A percentile compares a stretch with the other conserved stretches of the same genome.
Conservation (phyloP, 2,797 vertebrate genomes). For the Etheostoma perlongum region DNA sequence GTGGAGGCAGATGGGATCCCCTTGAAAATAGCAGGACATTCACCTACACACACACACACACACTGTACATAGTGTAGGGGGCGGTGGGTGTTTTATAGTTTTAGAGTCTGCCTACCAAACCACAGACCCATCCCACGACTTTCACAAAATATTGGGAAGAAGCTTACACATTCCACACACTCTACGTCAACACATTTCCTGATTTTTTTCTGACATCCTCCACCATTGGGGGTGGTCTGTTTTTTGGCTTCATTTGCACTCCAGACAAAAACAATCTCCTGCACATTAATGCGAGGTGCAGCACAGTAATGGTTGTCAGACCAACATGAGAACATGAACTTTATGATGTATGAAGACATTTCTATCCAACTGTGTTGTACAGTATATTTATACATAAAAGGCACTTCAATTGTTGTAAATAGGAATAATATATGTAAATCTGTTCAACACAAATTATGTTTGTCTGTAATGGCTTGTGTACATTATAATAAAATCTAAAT, state of each 20-base stretch:
- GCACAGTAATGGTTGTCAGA: slow-evolving; percentile 16
- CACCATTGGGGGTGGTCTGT: slow-evolving; percentile 7
- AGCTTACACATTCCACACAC: slow-evolving; percentile 69
- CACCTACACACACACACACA: neutral
- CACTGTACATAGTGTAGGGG: neutral
- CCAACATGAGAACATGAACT: slow-evolving; percentile 8
- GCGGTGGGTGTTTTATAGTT: slow-evolving; percentile 14
- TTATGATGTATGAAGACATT: slow-evolving; percentile 20
- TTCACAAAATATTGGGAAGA: slow-evolving; percentile 49
- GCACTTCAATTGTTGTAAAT: slow-evolving; percentile 66
- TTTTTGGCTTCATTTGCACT: slow-evolving; percentile 49
- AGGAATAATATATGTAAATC: slow-evolving; percentile 72
- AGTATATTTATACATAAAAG: slow-evolving; percentile 63
- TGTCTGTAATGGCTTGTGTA: slow-evolving; percentile 57
- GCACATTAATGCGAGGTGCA: slow-evolving; percentile 29
- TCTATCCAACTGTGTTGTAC: slow-evolving; percentile 23
- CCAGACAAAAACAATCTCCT: slow-evolving; percentile 59
- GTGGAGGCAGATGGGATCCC: slow-evolving; percentile 7
- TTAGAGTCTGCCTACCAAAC: slow-evolving; percentile 22
- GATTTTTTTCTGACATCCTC: slow-evolving; percentile 56
- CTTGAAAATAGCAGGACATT: neutral
- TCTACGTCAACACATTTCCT: slow-evolving; percentile 60
- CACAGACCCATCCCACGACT: slow-evolving; percentile 34
- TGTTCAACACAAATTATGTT: slow-evolving; percentile 36
- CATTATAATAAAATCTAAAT: slow-evolving; percentile 48